phyloP scores from a whole-genome alignment of 92 coral and sea anemone species.

The Paragorgia papillata region DNA sequence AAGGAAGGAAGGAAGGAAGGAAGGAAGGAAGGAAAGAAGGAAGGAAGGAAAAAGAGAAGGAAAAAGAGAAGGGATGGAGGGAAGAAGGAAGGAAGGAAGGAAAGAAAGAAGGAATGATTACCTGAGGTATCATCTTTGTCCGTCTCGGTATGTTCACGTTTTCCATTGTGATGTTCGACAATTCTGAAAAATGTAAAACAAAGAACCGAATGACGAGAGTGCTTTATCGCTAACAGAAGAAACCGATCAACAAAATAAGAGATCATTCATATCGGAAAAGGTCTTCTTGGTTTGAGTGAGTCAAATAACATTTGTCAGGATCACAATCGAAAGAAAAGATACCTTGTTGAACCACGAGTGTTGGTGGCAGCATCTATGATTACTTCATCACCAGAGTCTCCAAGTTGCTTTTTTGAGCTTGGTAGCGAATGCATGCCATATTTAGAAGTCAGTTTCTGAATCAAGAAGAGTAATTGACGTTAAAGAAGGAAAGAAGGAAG shows the following conservation, averaged over 20 bases:
- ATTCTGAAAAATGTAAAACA: neutral
- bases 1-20: too few relatives aligned
- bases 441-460: neutral
- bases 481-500: neutral
- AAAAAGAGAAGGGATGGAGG: too few relatives aligned
- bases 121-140: neutral
- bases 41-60: too few relatives aligned
- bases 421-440: neutral
- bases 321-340: neutral
- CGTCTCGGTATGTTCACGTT: neutral
- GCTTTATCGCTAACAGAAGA: too few relatives aligned
- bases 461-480: neutral
- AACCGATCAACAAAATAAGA: too few relatives aligned
- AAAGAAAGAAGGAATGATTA: neutral
- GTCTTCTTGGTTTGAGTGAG: too few relatives aligned
- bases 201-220: too few relatives aligned
- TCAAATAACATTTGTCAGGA: too few relatives aligned
- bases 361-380: neutral
- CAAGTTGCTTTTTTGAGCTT: too few relatives aligned
- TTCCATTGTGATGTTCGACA: neutral
- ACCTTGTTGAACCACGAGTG: constrained; percentile 6
- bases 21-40: too few relatives aligned
- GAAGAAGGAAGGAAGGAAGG: too few relatives aligned
- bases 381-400: neutral
- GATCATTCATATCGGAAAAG: too few relatives aligned